Base-by-base conservation (phyloP, 1,140 invertebrate genomes). In the Sipha flava region DNA sequence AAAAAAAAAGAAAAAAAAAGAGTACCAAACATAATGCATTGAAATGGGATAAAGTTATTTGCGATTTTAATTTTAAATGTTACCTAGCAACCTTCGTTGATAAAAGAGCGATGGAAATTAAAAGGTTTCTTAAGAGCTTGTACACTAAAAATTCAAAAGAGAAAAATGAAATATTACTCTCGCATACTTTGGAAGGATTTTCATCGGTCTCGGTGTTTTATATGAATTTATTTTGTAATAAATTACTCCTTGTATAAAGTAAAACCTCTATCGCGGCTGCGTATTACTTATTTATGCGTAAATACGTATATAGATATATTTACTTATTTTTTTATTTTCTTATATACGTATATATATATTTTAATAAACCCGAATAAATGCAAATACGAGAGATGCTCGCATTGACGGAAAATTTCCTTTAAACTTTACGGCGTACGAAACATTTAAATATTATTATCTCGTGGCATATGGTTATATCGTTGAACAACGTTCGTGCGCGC, bases 41-140 rank as follows among this genome's bases (percentile, higher is more conserved):
- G n/a, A 26, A 66, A 40, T 10, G n/a, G 18, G 62, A 37, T 40
- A 23, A 31, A 66, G 21, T 66, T 40, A 66, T 66, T 66, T 37
- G 34, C 9, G 62, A 66, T 66, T 66, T 66, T 40, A 66, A 66
- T 66, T 66, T 66, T 21, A 40, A 66, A 66, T 40, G 62, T 66
- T 66, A 66, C 34, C 62, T 40, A 40, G 62, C 62, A 66, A 40
- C 62, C n/a, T n/a, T n/a, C n/a, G n/a, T n/a, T n/a, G n/a, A 21
- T 40, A 40, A 66, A 66, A 66, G 62, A 26, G 62, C 40, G 62
- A 66, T 66, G 40, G 40, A 66, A 66, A 66, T 66, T 66, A 40
- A 66, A 40, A 66, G 62, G 62, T 40, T 40, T 66, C 34, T 66
- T 66, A 66, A 66, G 62, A 66, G 62, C 62, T 66, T 37, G 62